Evolutionary conservation across 2,797 vertebrate genomes (phyloP).

Genomic region (Limosa lapponica): DNA sequence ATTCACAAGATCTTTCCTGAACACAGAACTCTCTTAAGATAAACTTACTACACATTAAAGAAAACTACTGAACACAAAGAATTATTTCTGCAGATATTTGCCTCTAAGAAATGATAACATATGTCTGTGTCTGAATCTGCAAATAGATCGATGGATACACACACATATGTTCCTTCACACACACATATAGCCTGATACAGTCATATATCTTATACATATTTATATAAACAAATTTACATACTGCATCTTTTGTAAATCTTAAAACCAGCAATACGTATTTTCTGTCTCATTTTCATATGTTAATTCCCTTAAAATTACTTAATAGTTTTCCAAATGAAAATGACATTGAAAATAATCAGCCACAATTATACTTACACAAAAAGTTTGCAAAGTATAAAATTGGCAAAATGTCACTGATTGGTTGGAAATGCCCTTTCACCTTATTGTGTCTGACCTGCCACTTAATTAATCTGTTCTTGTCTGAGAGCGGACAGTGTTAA

Average conservation of each 20-base stretch:
- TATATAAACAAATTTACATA: constrained; percentile 72
- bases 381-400: constrained; percentile 71
- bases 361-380: background rate
- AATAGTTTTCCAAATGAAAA: background rate
- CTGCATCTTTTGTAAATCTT: background rate
- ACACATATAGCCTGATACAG: constrained; percentile 46
- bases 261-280: background rate
- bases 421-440: constrained; percentile 79
- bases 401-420: constrained; percentile 65
- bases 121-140: constrained; percentile 69
- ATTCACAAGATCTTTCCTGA: constrained; percentile 13
- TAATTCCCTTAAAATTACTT: background rate
- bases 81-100: constrained; percentile 61
- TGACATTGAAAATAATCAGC: background rate
- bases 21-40: constrained; percentile 15
- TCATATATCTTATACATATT: constrained; percentile 66
- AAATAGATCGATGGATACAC: constrained; percentile 57
- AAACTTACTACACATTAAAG: constrained; percentile 27
- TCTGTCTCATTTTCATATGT: background rate
- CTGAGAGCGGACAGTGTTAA: constrained; percentile 70
- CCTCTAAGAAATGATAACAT: constrained; percentile 61
- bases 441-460: constrained; percentile 78
- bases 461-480: constrained; percentile 79
- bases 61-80: constrained; percentile 50
- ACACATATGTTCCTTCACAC: constrained; percentile 64